phyloP scores from a whole-genome alignment of 2,113 vertebrate species.

The Limnothrissa miodon region DNA sequence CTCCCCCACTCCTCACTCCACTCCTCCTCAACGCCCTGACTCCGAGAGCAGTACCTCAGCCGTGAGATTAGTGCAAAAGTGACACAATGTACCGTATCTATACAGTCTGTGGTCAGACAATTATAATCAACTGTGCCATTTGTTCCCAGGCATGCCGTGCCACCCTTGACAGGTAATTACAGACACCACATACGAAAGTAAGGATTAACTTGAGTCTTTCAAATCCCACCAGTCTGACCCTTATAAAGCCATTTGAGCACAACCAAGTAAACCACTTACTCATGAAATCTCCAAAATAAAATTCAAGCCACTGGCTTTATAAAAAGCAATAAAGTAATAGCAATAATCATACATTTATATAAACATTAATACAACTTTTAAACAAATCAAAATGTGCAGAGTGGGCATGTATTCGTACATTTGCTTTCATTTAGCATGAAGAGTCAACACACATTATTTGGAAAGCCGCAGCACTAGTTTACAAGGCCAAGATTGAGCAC shows the following conservation, averaged over 20 bases:
- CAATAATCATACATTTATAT: no score
- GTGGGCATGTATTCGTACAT: no score
- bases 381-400: no score
- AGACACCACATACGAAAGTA: background rate
- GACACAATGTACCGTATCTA: conserved; percentile 3
- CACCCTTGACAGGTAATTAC: background rate
- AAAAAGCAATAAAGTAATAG: background rate
- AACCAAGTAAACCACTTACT: background rate
- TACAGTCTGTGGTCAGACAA: conserved; percentile 3
- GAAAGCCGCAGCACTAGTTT: background rate
- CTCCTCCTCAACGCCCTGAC: background rate
- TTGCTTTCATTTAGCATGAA: no score
- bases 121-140: background rate
- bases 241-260: background rate
- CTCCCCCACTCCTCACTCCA: background rate
- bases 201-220: background rate
- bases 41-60: background rate
- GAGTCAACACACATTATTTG: no score
- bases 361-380: no score
- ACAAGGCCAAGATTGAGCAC: background rate
- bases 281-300: background rate
- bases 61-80: background rate
- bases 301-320: background rate
- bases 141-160: background rate
- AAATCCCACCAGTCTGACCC: background rate